Conservation (phyloP, 2,113 vertebrate species). For the Hassar affinis region DNA sequence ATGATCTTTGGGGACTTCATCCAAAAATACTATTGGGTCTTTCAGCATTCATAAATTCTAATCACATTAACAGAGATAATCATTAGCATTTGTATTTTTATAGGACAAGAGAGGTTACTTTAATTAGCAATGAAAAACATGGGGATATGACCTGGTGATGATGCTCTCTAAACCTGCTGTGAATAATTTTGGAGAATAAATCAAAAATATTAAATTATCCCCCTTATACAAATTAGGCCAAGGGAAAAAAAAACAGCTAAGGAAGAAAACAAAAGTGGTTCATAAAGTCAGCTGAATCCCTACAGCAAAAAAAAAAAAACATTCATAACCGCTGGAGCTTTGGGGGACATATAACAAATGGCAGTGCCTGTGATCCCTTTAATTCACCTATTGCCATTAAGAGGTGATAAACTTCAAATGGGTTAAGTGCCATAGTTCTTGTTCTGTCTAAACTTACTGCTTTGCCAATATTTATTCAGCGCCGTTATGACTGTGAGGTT, state of each 20-base stretch:
- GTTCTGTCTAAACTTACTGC: slow-evolving; percentile 59
- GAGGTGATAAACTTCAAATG: slow-evolving; percentile 42
- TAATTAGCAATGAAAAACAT: slow-evolving; percentile 45
- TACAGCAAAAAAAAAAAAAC: slow-evolving; percentile 11
- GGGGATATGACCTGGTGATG: slow-evolving; percentile 24
- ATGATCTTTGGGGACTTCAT: slow-evolving; percentile 41
- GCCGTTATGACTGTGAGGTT: slow-evolving; percentile 50
- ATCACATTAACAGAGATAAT: slow-evolving; percentile 56
- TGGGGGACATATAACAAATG: slow-evolving; percentile 30
- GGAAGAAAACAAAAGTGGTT: slow-evolving; percentile 26
- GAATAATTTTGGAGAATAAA: slow-evolving; percentile 40
- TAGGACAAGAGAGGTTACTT: slow-evolving; percentile 41
- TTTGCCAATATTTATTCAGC: slow-evolving; percentile 69
- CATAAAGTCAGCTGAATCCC: slow-evolving; percentile 18
- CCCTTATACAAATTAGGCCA: slow-evolving; percentile 38
- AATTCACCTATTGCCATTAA: slow-evolving; percentile 46
- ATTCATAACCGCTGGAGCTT: slow-evolving; percentile 28
- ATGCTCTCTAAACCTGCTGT: slow-evolving; percentile 23
- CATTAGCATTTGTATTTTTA: slow-evolving; percentile 57
- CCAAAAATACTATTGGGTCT: slow-evolving; percentile 43
- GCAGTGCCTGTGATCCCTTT: slow-evolving; percentile 1
- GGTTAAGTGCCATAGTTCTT: slow-evolving; percentile 46
- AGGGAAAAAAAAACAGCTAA: slow-evolving; percentile 14
- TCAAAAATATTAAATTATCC: slow-evolving; percentile 46
- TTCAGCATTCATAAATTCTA: slow-evolving; percentile 57